Evolutionary conservation across 2,113 vertebrate species (phyloP), one percentile per base, ranked within the genome.

Genomic region (Oreochromis tanganicae): DNA sequence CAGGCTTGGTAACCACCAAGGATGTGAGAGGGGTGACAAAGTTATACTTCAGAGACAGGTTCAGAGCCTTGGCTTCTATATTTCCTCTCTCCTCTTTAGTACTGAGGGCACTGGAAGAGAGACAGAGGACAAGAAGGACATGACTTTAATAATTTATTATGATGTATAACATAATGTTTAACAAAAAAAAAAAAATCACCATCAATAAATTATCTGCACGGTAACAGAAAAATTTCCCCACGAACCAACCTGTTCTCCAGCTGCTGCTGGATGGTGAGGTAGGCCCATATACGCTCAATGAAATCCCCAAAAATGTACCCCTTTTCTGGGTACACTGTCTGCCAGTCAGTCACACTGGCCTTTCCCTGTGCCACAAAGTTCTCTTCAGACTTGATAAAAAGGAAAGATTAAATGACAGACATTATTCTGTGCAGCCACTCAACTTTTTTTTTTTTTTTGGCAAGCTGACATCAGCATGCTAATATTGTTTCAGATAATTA

Each of bases 21-120:
- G 98, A 98, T 0, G 98, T 99, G 89, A 99, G 96, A 1, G 98
- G 97, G 0, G 98, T 99, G 50, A 99, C 97, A 16, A 99, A 99
- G 93, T 87, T 96, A 88, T 98, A 98, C 9, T 1, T 94, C 90
- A 99, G 93, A 1, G 98, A 98, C 89, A 98, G 95, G 1, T 94
- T 91, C 92, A 98, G 91, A 34, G 97, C 97, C 85, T 89, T 94
- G 0, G 85, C 92, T 41, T 96, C 95, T 55, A 96, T 93, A 4
- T 88, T 95, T 32, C 19, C 85, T 92, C 94, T 96, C 13, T 97
- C 93, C 97, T 98, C 82, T 5, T 85, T 46, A 48, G 71, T 29
- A 29, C 24, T 75, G 71, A 48, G 24, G 16, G 9, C 43, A 48
- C 24, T 48, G 43, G 9, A 75, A 29, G 24, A 17, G 24, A 24